These are phyloP conservation scores for Papilio machaon DNA, from an alignment of 1,140 invertebrate genomes.

Conservation along the genomic window DNA sequence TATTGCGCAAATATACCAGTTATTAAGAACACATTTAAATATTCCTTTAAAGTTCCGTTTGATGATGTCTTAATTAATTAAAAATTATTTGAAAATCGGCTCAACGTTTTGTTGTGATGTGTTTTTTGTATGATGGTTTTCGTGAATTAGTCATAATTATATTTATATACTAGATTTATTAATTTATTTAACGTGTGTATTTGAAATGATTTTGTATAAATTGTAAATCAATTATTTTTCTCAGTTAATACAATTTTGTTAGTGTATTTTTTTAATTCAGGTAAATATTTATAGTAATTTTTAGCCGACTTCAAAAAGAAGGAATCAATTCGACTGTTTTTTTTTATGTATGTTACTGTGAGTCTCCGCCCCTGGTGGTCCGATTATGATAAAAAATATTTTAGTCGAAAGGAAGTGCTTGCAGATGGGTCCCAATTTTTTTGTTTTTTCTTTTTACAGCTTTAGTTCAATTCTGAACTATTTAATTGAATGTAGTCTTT, in stretches of 20 bases:
- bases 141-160: not conserved
- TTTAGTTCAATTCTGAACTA: not conserved
- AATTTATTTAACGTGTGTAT: not conserved
- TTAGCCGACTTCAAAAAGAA: no score
- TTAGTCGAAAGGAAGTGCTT: no score
- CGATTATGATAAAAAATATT: no score
- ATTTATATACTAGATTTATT: conserved; percentile 4
- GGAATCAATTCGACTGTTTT: no score
- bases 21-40: no score
- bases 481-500: no score
- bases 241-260: conserved; percentile 56
- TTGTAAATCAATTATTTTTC: conserved; percentile 35
- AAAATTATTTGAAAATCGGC: not conserved
- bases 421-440: no score
- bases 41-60: not conserved
- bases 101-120: conserved; percentile 33
- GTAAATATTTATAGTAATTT: no score
- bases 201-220: conserved; percentile 23
- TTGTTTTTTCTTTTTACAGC: no score
- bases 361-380: no score
- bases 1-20: not conserved
- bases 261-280: no score
- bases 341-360: no score
- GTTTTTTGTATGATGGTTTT: conserved; percentile 25
- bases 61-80: not conserved